phyloP scores from a whole-genome alignment of 2,113 vertebrate species.

The Canis aureus region DNA sequence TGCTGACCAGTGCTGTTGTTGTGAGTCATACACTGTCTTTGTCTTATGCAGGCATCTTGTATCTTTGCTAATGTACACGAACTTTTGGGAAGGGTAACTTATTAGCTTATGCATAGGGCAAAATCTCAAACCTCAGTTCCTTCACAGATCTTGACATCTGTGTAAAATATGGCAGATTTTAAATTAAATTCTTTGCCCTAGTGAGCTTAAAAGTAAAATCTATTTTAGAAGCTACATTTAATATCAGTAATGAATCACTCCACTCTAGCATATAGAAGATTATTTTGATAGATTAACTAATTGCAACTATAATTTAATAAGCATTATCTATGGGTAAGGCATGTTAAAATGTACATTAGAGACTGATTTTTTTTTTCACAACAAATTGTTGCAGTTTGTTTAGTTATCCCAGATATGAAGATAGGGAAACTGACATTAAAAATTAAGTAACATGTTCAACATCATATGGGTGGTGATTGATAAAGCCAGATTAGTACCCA shows the following conservation, averaged over 20 bases:
- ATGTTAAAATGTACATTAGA: background rate
- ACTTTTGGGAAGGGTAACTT: background rate
- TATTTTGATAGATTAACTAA: constrained; percentile 47
- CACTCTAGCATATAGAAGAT: background rate
- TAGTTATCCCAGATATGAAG: background rate
- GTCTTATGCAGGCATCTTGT: background rate
- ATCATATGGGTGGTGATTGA: background rate
- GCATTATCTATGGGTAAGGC: background rate
- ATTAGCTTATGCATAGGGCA: background rate
- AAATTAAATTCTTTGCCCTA: constrained; percentile 62
- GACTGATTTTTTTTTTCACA: constrained; percentile 30
- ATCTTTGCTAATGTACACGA: background rate
- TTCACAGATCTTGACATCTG: background rate
- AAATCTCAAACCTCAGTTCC: background rate
- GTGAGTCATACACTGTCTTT: background rate
- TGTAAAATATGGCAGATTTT: constrained; percentile 5
- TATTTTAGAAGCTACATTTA: constrained; percentile 34
- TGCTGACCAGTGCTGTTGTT: background rate
- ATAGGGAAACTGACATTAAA: background rate
- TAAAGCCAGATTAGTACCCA: background rate
- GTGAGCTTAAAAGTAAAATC: constrained; percentile 33
- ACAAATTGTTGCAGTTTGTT: background rate
- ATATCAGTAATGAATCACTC: background rate
- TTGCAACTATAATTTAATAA: constrained; percentile 30
- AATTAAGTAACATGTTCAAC: background rate